Conservation (phyloP, 2,113 vertebrate genomes). For the Grammomys dolichurus region DNA sequence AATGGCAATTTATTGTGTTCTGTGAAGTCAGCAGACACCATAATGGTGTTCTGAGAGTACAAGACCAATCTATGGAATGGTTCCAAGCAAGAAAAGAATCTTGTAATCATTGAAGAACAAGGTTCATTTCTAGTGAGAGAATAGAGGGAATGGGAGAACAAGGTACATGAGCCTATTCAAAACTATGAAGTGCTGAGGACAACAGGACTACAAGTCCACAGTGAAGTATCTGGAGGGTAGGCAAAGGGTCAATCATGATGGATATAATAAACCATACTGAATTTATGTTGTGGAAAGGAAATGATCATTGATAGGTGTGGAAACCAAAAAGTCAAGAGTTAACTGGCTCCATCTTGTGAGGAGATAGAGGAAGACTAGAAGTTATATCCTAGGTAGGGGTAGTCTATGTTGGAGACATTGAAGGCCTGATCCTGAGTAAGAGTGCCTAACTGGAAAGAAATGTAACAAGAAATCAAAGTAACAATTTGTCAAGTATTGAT, state of each 20-base stretch:
- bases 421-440: background rate
- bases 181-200: background rate
- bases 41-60: background rate
- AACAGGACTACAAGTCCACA: background rate
- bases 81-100: background rate
- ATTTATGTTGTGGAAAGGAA: background rate
- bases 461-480: background rate
- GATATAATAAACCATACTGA: background rate
- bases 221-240: background rate
- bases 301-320: background rate
- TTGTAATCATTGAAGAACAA: constrained; percentile 18
- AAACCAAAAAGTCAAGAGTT: too few relatives aligned
- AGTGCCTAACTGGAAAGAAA: background rate
- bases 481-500: background rate
- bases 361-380: background rate
- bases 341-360: background rate
- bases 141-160: background rate
- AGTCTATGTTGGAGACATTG: background rate
- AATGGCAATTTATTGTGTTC: background rate
- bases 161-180: background rate
- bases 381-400: background rate
- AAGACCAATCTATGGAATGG: background rate
- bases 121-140: background rate
- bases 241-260: background rate
- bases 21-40: constrained; percentile 19